Conservation (phyloP, 2,888 invertebrate species). For the Smittia aterrima region DNA sequence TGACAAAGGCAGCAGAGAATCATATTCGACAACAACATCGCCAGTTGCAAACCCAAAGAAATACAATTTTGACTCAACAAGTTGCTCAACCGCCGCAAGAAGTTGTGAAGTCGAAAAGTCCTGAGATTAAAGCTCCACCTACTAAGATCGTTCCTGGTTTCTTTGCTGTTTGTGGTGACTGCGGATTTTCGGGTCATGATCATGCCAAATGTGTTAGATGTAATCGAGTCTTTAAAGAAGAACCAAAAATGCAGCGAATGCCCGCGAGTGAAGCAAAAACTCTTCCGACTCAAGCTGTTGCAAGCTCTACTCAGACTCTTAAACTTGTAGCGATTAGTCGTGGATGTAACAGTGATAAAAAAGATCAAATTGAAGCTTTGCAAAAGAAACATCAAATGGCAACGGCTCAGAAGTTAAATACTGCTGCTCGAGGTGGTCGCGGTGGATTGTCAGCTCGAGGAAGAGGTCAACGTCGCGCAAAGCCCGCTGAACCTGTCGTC, state of each 20-base stretch:
- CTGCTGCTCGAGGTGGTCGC: neutral
- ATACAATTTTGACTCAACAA: neutral
- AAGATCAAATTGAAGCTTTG: conserved; percentile 37
- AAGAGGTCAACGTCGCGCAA: conserved; percentile 52
- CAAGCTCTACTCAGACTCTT: conserved; percentile 48
- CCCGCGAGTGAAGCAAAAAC: conserved; percentile 43
- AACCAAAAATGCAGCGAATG: conserved; percentile 61
- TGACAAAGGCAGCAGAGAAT: conserved; percentile 42
- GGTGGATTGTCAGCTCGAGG: conserved; percentile 12
- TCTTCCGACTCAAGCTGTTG: neutral
- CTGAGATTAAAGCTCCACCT: conserved; percentile 58
- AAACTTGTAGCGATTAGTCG: neutral
- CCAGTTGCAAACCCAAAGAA: conserved; percentile 41
- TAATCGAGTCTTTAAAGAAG: conserved; percentile 67
- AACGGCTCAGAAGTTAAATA: conserved; percentile 11
- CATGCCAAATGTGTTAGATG: conserved; percentile 77
- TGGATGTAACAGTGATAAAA: conserved; percentile 42
- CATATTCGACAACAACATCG: conserved; percentile 47
- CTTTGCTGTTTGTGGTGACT: conserved; percentile 74
- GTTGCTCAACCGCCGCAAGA: conserved; percentile 36
- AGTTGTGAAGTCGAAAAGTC: conserved; percentile 48
- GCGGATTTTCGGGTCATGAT: conserved; percentile 76
- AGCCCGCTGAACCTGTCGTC: conserved; percentile 65
- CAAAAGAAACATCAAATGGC: conserved; percentile 42
- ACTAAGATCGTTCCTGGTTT: conserved; percentile 68